Evolutionary conservation across 2,113 vertebrate genomes (phyloP).

Genomic region (Podiceps cristatus): DNA sequence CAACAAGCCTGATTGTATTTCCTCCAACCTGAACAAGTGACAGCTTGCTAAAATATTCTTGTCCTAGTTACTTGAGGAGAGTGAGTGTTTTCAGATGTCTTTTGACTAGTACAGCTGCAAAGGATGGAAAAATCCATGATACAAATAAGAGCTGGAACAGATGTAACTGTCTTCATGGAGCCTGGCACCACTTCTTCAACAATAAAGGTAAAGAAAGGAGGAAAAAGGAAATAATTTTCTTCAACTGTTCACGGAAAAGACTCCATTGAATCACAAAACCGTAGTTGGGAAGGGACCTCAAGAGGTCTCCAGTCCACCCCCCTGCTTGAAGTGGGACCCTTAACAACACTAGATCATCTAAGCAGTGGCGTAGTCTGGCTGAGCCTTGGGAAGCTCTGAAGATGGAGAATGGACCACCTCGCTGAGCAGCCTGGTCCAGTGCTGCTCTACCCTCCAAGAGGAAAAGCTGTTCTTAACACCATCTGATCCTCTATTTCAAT

Average conservation of each 20-base stretch:
- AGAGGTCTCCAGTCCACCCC: neutral
- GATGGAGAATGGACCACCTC: neutral
- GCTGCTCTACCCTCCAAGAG: neutral
- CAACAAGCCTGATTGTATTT: neutral
- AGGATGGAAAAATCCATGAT: neutral
- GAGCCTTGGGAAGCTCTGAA: neutral
- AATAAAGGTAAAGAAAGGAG: neutral
- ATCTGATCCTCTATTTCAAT: neutral
- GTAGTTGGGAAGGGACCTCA: neutral
- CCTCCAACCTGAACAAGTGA: neutral
- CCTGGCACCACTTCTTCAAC: neutral
- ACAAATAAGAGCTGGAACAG: neutral
- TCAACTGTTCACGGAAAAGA: neutral
- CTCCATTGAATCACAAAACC: neutral
- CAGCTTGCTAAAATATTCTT: neutral
- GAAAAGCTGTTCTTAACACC: neutral
- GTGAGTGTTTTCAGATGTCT: neutral
- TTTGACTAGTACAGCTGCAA: neutral
- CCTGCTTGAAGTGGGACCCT: neutral
- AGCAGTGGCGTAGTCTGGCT: neutral
- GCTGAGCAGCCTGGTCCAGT: neutral
- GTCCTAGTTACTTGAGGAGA: neutral
- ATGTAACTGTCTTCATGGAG: neutral
- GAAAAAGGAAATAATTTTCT: neutral
- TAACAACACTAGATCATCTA: neutral